Evolutionary conservation across 2,888 invertebrate genomes (phyloP).

Genomic region (Cataglyphis livida): DNA sequence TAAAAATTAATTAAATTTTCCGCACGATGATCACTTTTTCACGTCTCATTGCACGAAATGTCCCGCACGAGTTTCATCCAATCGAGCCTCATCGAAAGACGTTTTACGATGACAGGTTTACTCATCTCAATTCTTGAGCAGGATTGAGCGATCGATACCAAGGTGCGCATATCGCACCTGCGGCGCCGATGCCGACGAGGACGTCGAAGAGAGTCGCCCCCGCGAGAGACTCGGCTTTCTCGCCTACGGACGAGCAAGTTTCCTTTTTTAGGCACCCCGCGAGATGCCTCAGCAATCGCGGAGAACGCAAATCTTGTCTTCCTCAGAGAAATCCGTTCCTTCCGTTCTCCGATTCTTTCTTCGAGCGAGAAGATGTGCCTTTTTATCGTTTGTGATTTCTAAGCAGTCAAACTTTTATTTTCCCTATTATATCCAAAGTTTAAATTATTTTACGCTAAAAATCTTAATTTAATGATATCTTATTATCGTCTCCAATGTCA

Average conservation of each 20-base stretch:
- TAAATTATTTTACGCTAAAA: not conserved
- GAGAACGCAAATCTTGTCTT: not conserved
- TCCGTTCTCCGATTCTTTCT: slow-evolving; percentile 63
- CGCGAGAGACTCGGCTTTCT: slow-evolving; percentile 62
- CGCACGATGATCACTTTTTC: not conserved
- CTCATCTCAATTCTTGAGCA: not conserved
- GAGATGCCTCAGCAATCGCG: slow-evolving; percentile 51
- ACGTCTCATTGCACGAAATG: not conserved
- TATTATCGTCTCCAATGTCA: not conserved
- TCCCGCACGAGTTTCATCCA: not conserved
- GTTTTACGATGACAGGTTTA: not conserved
- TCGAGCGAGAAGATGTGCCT: not conserved
- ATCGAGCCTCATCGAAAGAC: not conserved
- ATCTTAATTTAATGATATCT: not conserved
- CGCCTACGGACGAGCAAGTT: slow-evolving; percentile 76
- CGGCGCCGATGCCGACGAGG: slow-evolving; percentile 57
- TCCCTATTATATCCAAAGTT: no score
- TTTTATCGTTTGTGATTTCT: not conserved
- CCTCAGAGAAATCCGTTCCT: slow-evolving; percentile 53
- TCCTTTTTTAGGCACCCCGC: slow-evolving; percentile 75
- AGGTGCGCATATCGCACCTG: slow-evolving; percentile 64
- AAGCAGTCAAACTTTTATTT: not conserved
- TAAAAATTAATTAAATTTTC: not conserved
- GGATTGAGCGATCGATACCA: not conserved
- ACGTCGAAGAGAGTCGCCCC: slow-evolving; percentile 68